These are phyloP conservation scores for Lagopus muta DNA, from an alignment of 2,113 vertebrate species.

Conservation along the genomic window DNA sequence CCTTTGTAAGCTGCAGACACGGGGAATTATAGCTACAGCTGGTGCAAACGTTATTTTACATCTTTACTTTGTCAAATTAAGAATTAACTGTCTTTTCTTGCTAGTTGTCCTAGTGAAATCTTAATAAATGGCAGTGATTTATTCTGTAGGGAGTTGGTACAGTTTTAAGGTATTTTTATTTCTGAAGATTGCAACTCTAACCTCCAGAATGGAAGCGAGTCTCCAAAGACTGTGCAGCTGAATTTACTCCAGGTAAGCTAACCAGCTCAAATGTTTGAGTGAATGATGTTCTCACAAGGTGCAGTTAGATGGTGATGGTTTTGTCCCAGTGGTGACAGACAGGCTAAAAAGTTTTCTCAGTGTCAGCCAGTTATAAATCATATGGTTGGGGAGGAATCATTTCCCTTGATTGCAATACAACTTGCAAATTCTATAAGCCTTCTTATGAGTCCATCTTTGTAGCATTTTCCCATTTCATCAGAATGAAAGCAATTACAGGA, in stretches of 20 bases:
- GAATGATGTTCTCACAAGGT: not conserved
- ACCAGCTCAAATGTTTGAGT: not conserved
- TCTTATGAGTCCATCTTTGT: not conserved
- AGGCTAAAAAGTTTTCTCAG: not conserved
- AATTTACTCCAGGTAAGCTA: not conserved
- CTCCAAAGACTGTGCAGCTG: not conserved
- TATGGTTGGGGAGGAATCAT: not conserved
- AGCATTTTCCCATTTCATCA: not conserved
- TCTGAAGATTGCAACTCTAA: not conserved
- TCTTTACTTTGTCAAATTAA: not conserved
- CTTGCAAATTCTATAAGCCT: not conserved
- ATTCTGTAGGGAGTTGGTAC: not conserved
- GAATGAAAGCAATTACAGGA: not conserved
- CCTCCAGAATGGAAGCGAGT: not conserved
- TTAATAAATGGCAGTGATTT: not conserved
- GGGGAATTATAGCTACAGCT: not conserved
- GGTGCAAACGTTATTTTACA: not conserved
- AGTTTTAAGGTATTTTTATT: not conserved
- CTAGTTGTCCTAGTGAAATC: not conserved
- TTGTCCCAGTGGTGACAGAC: not conserved
- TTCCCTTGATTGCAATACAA: not conserved
- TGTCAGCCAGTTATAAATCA: not conserved
- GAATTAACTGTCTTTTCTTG: not conserved
- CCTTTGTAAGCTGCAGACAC: not conserved
- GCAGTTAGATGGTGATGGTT: rapidly evolving